A percentile compares a stretch with the other conserved stretches of the same genome.
Conservation (phyloP, 2,888 invertebrate species). For the Apodemia mormo region DNA sequence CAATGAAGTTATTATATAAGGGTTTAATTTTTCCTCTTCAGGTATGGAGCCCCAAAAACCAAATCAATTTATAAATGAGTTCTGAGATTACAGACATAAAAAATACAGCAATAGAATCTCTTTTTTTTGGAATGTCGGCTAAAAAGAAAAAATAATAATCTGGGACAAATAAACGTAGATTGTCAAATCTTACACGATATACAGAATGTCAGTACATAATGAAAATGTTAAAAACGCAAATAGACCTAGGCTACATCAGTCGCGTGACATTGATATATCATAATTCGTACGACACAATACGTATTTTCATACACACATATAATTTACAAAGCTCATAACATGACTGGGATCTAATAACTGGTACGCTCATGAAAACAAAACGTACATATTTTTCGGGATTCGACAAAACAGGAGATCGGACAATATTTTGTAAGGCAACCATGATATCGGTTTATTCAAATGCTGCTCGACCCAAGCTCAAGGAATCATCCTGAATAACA, state of each 20-base stretch:
- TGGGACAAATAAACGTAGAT: too few species aligned
- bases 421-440: conserved; percentile 75
- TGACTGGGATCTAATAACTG: conserved; percentile 45
- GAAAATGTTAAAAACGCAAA: neutral
- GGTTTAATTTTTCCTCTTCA: too few species aligned
- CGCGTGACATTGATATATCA: neutral
- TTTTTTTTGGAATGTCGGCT: too few species aligned
- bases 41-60: too few species aligned
- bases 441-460: conserved; percentile 79
- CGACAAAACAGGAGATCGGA: conserved; percentile 66
- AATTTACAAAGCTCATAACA: neutral
- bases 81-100: too few species aligned
- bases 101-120: too few species aligned
- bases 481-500: conserved; percentile 80
- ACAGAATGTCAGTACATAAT: neutral
- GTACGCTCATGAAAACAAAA: conserved; percentile 62
- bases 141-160: too few species aligned
- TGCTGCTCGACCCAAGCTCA: conserved; percentile 73
- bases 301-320: neutral
- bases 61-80: too few species aligned
- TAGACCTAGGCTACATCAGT: neutral
- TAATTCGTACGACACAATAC: neutral
- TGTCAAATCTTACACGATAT: too few species aligned
- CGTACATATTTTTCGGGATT: conserved; percentile 58
- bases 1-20: too few species aligned